These are phyloP conservation scores for Perodicticus potto DNA, from an alignment of 2,797 vertebrate species.

Conservation along the genomic window DNA sequence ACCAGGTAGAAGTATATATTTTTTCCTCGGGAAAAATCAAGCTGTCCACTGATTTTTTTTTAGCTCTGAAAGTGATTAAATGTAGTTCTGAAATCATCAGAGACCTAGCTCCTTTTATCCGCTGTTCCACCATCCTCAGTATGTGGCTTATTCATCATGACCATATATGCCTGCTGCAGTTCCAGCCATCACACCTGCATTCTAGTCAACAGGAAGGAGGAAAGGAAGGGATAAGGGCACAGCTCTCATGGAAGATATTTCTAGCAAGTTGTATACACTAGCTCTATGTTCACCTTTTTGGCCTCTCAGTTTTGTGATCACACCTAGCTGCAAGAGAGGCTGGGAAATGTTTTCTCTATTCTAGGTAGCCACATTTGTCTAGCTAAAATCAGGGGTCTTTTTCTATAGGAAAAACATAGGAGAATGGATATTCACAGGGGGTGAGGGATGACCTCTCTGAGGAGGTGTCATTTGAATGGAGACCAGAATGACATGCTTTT, in stretches of 20 bases:
- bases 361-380: not conserved
- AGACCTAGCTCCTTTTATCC: not conserved
- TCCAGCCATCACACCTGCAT: not conserved
- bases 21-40: not conserved
- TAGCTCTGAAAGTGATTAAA: not conserved
- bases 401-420: not conserved
- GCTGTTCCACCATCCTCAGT: not conserved
- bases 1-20: not conserved
- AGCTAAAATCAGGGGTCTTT: not conserved
- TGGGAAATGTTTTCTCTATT: conserved; percentile 26
- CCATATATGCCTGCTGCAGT: not conserved
- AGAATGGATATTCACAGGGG: not conserved
- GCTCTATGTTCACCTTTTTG: not conserved
- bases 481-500: conserved; percentile 12
- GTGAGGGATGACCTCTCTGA: not conserved
- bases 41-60: not conserved
- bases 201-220: not conserved
- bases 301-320: not conserved
- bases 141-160: not conserved
- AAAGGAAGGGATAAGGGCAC: not conserved
- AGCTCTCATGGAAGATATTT: not conserved
- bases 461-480: not conserved
- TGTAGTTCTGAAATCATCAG: not conserved
- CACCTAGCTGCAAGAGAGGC: not conserved
- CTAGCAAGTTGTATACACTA: not conserved